Conservation (phyloP, 1,140 invertebrate species). For the Leptinotarsa texana region DNA sequence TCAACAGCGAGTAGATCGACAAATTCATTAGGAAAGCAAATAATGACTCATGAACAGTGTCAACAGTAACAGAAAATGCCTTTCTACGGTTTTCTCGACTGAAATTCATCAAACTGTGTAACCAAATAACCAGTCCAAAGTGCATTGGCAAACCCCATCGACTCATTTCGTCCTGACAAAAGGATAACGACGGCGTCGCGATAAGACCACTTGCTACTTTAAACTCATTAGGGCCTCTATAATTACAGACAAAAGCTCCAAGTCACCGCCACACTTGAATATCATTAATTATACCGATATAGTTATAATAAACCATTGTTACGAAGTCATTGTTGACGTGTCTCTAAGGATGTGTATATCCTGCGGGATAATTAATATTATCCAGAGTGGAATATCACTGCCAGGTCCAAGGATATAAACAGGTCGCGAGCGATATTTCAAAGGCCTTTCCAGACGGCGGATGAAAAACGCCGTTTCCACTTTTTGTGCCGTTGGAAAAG, state of each 20-base stretch:
- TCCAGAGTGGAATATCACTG: conserved; percentile 28
- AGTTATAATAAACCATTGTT: conserved; percentile 55
- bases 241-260: conserved; percentile 52
- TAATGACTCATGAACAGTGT: no score
- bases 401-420: conserved; percentile 39
- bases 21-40: no score
- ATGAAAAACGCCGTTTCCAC: neutral
- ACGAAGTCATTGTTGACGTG: conserved; percentile 51
- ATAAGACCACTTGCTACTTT: conserved; percentile 41
- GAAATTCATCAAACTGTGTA: no score
- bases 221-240: conserved; percentile 50
- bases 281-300: conserved; percentile 53
- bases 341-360: conserved; percentile 53
- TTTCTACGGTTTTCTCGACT: no score
- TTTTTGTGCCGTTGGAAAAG: neutral
- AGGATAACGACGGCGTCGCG: conserved; percentile 19
- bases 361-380: conserved; percentile 51
- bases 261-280: conserved; percentile 50
- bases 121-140: no score
- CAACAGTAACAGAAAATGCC: no score
- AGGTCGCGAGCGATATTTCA: conserved; percentile 25
- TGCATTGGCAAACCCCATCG: neutral
- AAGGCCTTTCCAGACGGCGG: conserved; percentile 7
- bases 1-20: no score
- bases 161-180: conserved; percentile 18